Conservation (phyloP, 2,113 vertebrate species). For the Bos indicus region DNA sequence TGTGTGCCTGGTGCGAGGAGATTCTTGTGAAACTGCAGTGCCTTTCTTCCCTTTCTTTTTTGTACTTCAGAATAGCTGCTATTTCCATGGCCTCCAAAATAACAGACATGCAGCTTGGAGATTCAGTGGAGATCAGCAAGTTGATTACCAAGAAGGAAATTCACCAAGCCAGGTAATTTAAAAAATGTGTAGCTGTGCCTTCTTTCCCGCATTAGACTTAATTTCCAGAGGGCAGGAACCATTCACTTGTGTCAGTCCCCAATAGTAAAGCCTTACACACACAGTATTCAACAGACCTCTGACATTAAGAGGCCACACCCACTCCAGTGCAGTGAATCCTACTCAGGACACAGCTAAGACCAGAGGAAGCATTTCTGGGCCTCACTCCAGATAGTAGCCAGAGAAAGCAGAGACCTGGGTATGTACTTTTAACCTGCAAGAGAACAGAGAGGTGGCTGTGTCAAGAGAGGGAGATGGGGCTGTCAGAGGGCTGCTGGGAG, state of each 20-base stretch:
- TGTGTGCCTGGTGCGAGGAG: not conserved
- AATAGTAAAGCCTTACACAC: not conserved
- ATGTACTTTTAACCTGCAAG: not conserved
- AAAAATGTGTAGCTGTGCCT: not conserved
- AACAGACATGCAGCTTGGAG: slow-evolving; percentile 95
- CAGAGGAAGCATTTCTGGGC: not conserved
- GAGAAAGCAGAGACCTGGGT: not conserved
- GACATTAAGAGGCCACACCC: not conserved
- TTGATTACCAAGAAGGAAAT: slow-evolving; percentile 96
- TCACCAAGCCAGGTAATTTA: slow-evolving; percentile 89
- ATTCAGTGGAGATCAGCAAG: slow-evolving; percentile 93
- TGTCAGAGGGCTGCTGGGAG: not conserved
- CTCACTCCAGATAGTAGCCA: not conserved
- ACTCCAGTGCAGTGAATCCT: not conserved
- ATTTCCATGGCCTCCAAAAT: slow-evolving; percentile 96
- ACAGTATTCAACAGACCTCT: not conserved
- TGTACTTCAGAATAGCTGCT: slow-evolving; percentile 90
- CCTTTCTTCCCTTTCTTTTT: not conserved
- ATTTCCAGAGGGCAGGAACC: not conserved
- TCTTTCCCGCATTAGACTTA: slow-evolving; percentile 6
- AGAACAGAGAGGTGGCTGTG: not conserved
- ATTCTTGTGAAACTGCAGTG: not conserved
- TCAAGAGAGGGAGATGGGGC: not conserved
- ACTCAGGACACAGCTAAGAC: not conserved
- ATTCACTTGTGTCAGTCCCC: not conserved